phyloP scores from a whole-genome alignment of 2,797 vertebrate genomes.

The Sciaenops ocellatus region DNA sequence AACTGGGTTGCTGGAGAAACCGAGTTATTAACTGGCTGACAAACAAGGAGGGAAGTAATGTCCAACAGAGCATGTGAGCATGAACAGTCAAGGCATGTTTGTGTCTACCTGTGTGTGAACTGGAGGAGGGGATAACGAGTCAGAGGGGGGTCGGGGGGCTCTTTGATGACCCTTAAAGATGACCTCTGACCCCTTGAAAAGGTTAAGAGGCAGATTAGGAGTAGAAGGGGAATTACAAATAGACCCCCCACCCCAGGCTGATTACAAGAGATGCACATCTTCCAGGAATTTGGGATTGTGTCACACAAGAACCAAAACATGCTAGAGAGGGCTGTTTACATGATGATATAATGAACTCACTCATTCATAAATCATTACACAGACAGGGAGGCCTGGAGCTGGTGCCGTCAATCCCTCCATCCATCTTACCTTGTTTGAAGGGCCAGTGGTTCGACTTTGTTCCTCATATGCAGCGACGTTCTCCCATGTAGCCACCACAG shows the following conservation, averaged over 20 bases:
- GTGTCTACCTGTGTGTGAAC: slow-evolving; percentile 62
- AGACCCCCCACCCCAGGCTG: slow-evolving; percentile 56
- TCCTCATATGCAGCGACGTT: slow-evolving; percentile 92
- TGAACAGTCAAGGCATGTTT: slow-evolving; percentile 47
- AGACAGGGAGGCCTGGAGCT: background rate
- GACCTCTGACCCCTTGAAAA: slow-evolving; percentile 68
- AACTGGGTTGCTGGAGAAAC: background rate
- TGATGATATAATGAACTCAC: background rate
- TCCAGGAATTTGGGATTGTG: slow-evolving; percentile 64
- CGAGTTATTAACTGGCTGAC: slow-evolving; percentile 19
- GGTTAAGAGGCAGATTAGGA: slow-evolving; percentile 78
- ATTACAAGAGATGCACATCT: slow-evolving; percentile 61
- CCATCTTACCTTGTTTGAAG: slow-evolving; percentile 85
- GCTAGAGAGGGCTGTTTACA: background rate
- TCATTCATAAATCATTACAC: background rate
- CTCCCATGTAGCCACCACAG: slow-evolving; percentile 94
- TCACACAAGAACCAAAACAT: slow-evolving; percentile 30
- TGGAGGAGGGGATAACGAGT: slow-evolving; percentile 60
- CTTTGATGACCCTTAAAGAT: slow-evolving; percentile 76
- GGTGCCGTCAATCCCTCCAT: background rate
- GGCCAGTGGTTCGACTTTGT: slow-evolving; percentile 60
- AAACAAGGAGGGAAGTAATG: slow-evolving; percentile 36
- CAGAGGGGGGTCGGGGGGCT: slow-evolving; percentile 19
- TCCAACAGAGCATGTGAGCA: slow-evolving; percentile 44
- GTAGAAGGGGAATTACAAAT: slow-evolving; percentile 68